phyloP scores from a whole-genome alignment of 1,140 invertebrate genomes.

The Zaprionus gabonicus region DNA sequence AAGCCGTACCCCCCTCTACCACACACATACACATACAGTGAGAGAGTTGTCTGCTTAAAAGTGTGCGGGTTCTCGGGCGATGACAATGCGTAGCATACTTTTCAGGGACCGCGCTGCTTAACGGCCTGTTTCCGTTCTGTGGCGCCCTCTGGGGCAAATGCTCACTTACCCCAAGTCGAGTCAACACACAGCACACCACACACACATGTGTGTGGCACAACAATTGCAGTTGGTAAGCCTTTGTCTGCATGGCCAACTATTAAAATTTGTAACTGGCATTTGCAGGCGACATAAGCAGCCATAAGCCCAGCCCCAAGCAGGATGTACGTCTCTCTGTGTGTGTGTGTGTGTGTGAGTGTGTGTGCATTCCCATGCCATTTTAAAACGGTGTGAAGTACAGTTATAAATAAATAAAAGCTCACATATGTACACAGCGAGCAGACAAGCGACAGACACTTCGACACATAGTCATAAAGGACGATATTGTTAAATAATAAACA shows the following conservation, averaged over 20 bases:
- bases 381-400: constrained; percentile 54
- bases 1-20: neutral
- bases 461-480: constrained; percentile 33
- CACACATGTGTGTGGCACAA: constrained; percentile 23
- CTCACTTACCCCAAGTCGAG: constrained; percentile 6
- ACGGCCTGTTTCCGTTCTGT: constrained; percentile 39
- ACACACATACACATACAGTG: neutral
- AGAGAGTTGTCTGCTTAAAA: neutral
- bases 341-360: constrained; percentile 17
- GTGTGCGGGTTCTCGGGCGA: constrained; percentile 8
- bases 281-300: constrained; percentile 32
- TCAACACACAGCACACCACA: constrained; percentile 12
- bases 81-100: constrained; percentile 52
- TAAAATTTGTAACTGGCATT: constrained; percentile 49
- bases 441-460: constrained; percentile 3
- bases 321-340: neutral
- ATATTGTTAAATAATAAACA: constrained; percentile 82
- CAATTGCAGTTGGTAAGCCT: constrained; percentile 38
- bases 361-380: constrained; percentile 4
- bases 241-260: constrained; percentile 47
- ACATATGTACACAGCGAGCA: constrained; percentile 18
- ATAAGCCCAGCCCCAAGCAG: constrained; percentile 4
- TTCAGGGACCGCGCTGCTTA: constrained; percentile 33
- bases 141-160: constrained; percentile 25
- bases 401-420: constrained; percentile 77